A percentile compares a stretch with the other conserved stretches of the same genome.
Conservation (phyloP, 2,113 vertebrate species). For the Brienomyrus brachyistius region DNA sequence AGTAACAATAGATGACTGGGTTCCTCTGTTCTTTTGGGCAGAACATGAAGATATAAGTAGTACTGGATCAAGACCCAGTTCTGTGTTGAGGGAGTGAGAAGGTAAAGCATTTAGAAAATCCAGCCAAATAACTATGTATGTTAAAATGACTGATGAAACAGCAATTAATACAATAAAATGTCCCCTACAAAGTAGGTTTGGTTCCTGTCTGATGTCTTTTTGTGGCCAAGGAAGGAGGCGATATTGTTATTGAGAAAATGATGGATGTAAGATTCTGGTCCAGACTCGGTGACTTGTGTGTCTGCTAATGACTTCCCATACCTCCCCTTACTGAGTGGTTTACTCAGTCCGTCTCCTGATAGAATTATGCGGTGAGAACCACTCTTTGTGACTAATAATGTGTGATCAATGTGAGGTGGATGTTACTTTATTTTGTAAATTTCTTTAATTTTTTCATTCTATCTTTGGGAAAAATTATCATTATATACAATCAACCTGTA, state of each 20-base stretch:
- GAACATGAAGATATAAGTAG: neutral
- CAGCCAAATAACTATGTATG: neutral
- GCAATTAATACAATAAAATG: neutral
- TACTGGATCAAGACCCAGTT: neutral
- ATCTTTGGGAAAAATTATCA: neutral
- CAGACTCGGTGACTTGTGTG: no score
- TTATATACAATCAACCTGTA: neutral
- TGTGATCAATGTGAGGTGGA: neutral
- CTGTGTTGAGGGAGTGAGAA: neutral
- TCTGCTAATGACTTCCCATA: neutral
- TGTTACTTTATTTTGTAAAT: neutral
- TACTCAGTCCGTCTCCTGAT: neutral
- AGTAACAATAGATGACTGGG: neutral
- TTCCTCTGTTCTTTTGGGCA: neutral
- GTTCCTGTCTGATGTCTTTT: neutral
- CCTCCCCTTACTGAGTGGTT: neutral
- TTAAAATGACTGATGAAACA: neutral
- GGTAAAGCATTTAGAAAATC: neutral
- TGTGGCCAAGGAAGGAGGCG: neutral
- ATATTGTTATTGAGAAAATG: constrained; percentile 33
- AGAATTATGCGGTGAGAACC: neutral
- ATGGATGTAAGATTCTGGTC: constrained; percentile 29
- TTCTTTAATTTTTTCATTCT: no score
- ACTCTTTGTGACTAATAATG: neutral
- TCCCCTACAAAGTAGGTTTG: neutral